phyloP scores from a whole-genome alignment of 1,140 invertebrate genomes.

The Bombus ignitus region DNA sequence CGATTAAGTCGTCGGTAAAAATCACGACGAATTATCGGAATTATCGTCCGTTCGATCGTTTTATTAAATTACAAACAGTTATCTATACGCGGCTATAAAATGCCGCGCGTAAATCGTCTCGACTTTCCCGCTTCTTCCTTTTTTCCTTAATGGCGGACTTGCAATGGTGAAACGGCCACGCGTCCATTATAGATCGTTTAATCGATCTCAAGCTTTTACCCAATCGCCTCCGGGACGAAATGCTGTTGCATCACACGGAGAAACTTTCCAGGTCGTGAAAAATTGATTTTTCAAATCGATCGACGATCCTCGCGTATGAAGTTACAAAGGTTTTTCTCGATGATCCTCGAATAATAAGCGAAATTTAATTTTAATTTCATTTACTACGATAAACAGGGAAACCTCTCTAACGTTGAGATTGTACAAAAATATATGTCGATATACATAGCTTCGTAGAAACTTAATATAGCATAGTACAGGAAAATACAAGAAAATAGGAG shows the following conservation, averaged over 20 bases:
- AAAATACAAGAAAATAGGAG: too few species aligned
- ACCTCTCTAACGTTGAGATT: too few species aligned
- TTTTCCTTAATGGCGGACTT: background rate
- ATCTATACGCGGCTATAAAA: background rate
- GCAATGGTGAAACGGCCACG: slow-evolving; percentile 15
- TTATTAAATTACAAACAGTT: slow-evolving; percentile 34
- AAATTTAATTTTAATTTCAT: too few species aligned
- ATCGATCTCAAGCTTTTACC: slow-evolving; percentile 12
- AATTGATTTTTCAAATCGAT: background rate
- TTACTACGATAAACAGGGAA: too few species aligned
- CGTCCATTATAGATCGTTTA: slow-evolving; percentile 23
- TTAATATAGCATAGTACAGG: too few species aligned
- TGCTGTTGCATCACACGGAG: slow-evolving; percentile 17
- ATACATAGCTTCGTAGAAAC: too few species aligned
- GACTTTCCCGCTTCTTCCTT: slow-evolving; percentile 13
- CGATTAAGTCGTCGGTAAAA: slow-evolving; percentile 5
- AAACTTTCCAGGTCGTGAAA: slow-evolving; percentile 22
- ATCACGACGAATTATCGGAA: background rate
- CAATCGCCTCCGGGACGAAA: background rate
- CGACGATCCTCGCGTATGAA: too few species aligned
- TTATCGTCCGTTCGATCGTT: background rate
- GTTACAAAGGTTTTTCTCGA: too few species aligned
- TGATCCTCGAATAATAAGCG: too few species aligned
- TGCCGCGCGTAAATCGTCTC: background rate
- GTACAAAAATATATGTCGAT: too few species aligned